Conservation (phyloP, 2,888 invertebrate species). For the Platycnemis pennipes region DNA sequence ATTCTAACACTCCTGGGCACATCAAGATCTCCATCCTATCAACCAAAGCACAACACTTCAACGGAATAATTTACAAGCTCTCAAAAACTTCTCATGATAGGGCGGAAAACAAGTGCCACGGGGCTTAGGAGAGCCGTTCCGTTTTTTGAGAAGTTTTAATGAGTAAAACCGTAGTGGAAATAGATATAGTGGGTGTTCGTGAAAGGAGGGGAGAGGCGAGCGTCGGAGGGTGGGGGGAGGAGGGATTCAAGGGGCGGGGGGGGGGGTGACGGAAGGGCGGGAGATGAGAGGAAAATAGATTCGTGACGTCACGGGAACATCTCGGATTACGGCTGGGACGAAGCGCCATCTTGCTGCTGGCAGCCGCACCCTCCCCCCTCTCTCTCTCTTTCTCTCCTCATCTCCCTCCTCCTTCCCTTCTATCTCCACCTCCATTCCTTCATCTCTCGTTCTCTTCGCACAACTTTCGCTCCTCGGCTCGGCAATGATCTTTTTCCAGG, state of each 20-base stretch:
- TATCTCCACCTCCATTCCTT: not conserved
- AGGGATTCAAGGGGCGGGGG: not conserved
- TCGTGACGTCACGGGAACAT: constrained; percentile 63
- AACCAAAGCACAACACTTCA: not conserved
- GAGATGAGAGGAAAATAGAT: constrained; percentile 67
- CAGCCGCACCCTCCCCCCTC: not conserved
- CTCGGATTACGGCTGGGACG: constrained; percentile 68
- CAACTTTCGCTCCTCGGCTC: not conserved
- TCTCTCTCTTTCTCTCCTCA: not conserved
- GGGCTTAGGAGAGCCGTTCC: not conserved
- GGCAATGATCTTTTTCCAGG: not conserved
- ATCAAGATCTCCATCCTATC: not conserved
- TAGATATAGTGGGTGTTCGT: not conserved
- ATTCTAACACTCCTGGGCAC: not conserved
- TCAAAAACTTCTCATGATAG: not conserved
- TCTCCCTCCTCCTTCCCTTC: not conserved
- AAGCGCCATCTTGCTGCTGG: constrained; percentile 50
- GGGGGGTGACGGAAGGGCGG: not conserved
- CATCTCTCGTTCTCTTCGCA: not conserved
- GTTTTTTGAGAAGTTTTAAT: constrained; percentile 4
- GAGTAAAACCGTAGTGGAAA: not conserved
- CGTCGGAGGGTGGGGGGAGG: not conserved
- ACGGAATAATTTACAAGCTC: not conserved
- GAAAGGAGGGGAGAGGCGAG: not conserved
- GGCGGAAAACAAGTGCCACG: not conserved